These are phyloP conservation scores for Pempheris klunzingeri DNA, from an alignment of 2,797 vertebrate genomes.

Conservation along the genomic window DNA sequence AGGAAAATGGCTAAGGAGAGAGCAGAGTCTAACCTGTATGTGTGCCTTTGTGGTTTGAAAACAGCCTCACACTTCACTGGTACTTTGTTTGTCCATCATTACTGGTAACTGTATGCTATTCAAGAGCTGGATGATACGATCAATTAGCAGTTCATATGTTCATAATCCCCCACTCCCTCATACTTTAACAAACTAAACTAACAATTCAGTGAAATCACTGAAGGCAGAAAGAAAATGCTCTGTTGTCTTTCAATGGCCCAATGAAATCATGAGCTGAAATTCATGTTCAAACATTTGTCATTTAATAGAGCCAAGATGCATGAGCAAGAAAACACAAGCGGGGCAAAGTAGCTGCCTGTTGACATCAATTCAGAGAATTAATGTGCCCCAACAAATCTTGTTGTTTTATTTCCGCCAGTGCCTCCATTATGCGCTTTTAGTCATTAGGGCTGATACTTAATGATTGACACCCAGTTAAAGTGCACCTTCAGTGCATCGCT, in stretches of 20 bases:
- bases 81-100: neutral
- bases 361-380: conserved; percentile 85
- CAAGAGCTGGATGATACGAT: conserved; percentile 2
- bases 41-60: neutral
- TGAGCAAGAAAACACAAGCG: conserved; percentile 68
- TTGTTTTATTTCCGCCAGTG: conserved; percentile 77
- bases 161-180: neutral
- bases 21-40: neutral
- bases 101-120: neutral
- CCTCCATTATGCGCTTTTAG: conserved; percentile 83
- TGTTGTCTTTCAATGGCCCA: conserved; percentile 35
- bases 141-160: conserved; percentile 13
- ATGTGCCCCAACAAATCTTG: conserved; percentile 84
- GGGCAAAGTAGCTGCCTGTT: conserved; percentile 72
- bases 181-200: neutral
- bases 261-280: conserved; percentile 69
- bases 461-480: conserved; percentile 87
- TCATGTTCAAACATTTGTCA: conserved; percentile 76
- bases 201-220: conserved; percentile 18
- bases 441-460: conserved; percentile 82
- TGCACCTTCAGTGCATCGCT: conserved; percentile 84
- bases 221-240: conserved; percentile 5
- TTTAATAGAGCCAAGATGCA: conserved; percentile 69
- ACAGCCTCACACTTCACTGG: neutral
- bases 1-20: neutral